phyloP scores from a whole-genome alignment of 2,113 vertebrate species.

The Aramus guarauna region DNA sequence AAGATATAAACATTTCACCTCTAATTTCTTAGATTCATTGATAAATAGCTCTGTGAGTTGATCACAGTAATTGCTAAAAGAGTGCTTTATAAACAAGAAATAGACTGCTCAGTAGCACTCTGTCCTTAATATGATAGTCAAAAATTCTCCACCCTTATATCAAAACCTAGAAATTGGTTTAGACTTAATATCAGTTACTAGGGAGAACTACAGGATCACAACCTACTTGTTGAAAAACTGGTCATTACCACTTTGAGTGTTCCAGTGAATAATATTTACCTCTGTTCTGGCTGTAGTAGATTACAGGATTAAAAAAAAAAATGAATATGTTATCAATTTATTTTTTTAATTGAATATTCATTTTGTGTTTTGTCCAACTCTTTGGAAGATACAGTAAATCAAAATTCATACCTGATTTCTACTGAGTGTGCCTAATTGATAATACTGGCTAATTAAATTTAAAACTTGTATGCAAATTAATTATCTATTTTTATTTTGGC shows the following conservation, averaged over 20 bases:
- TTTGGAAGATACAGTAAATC: neutral
- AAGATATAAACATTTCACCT: neutral
- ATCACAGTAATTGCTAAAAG: neutral
- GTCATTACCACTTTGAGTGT: neutral
- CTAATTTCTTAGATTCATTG: neutral
- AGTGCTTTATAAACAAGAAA: neutral
- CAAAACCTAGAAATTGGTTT: neutral
- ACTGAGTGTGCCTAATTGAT: conserved; percentile 20
- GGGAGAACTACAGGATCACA: neutral
- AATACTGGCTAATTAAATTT: conserved; percentile 9
- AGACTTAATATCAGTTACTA: neutral
- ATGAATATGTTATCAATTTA: neutral
- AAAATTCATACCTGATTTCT: neutral
- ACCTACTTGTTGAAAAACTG: neutral
- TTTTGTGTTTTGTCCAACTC: neutral
- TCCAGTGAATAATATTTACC: neutral
- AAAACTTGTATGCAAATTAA: conserved; percentile 19
- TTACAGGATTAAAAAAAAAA: neutral
- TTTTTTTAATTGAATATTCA: conserved; percentile 2
- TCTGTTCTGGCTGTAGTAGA: neutral
- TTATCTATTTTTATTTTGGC: conserved; percentile 24
- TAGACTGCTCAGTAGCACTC: neutral
- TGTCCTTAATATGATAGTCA: neutral
- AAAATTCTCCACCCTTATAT: neutral
- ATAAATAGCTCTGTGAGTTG: neutral